phyloP scores from a whole-genome alignment of 2,888 invertebrate species.

The Nudaria mundana region DNA sequence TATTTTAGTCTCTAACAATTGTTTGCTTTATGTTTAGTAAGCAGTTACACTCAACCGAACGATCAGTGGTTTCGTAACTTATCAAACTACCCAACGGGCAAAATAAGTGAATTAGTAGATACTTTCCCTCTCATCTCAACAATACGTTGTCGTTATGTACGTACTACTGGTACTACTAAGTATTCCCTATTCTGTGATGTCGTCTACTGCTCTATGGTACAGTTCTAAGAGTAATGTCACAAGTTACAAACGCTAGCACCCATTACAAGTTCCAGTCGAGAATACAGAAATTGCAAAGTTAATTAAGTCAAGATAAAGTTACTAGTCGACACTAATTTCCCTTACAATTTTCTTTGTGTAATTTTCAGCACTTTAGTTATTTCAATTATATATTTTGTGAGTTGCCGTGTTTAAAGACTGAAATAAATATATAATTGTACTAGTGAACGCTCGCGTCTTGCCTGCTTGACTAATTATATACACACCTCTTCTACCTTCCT shows the following conservation, averaged over 20 bases:
- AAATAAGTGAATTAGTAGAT: too few relatives aligned
- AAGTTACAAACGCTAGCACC: slow-evolving; percentile 45
- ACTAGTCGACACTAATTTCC: slow-evolving; percentile 36
- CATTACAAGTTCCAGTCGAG: slow-evolving; percentile 54
- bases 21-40: too few relatives aligned
- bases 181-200: too few relatives aligned
- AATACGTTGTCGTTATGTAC: slow-evolving; percentile 7
- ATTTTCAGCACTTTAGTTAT: slow-evolving; percentile 18
- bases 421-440: not conserved
- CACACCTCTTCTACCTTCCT: too few relatives aligned
- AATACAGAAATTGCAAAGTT: slow-evolving; percentile 48
- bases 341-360: slow-evolving; percentile 31
- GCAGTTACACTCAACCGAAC: too few relatives aligned
- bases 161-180: too few relatives aligned
- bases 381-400: slow-evolving; percentile 12
- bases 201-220: too few relatives aligned
- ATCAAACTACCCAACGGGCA: too few relatives aligned
- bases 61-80: too few relatives aligned
- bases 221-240: slow-evolving; percentile 49
- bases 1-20: too few relatives aligned
- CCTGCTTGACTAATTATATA: too few relatives aligned
- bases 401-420: not conserved
- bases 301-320: slow-evolving; percentile 52
- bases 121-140: not conserved
- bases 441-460: too few relatives aligned